A percentile compares a stretch with the other conserved stretches of the same genome.
Conservation (phyloP, 2,888 invertebrate species). For the Metallyticus violacea region DNA sequence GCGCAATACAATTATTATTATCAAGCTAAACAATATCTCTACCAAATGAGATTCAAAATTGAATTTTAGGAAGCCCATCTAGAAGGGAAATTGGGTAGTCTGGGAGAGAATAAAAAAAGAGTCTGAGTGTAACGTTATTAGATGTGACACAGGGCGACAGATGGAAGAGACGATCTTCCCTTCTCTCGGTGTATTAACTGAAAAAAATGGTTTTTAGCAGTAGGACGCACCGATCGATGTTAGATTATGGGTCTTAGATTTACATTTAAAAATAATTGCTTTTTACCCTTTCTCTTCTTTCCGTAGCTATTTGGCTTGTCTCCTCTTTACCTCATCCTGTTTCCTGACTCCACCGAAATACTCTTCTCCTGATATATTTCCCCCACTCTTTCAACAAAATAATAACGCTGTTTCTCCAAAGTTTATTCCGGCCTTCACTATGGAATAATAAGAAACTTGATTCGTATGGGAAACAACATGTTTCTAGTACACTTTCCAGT, state of each 20-base stretch:
- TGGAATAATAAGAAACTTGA: background rate
- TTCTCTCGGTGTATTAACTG: background rate
- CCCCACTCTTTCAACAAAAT: background rate
- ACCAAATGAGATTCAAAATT: conserved; percentile 34
- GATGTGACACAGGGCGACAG: conserved; percentile 9
- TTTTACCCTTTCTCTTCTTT: background rate
- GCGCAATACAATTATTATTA: conserved; percentile 31
- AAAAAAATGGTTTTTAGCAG: background rate
- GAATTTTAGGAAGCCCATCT: conserved; percentile 32
- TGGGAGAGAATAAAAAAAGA: conserved; percentile 25
- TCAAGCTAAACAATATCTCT: conserved; percentile 33
- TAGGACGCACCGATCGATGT: conserved; percentile 2
- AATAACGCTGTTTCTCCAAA: background rate
- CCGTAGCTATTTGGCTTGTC: background rate
- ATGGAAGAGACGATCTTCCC: background rate
- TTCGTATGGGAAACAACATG: background rate
- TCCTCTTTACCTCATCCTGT: background rate
- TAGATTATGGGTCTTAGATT: conserved; percentile 7
- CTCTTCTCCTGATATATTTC: background rate
- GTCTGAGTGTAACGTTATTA: conserved; percentile 21
- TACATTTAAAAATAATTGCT: conserved; percentile 16
- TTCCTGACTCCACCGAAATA: too few relatives aligned
- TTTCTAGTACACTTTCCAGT: background rate
- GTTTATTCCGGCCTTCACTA: background rate
- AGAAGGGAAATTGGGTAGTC: conserved; percentile 32